These are phyloP conservation scores for Porites cylindrica DNA, from an alignment of 92 coral and sea anemone species.

Conservation along the genomic window DNA sequence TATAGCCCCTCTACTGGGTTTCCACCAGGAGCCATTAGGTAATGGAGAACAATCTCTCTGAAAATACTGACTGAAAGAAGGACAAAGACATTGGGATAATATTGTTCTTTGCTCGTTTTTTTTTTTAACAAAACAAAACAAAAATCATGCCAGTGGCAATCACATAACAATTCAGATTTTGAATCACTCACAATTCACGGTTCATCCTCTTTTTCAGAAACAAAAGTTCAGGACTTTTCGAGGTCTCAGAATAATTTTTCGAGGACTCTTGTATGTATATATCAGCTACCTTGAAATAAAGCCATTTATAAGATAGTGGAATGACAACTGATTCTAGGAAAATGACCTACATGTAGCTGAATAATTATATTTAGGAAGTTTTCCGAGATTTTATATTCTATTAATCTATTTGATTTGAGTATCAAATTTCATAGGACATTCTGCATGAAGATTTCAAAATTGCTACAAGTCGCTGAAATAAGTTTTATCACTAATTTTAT, in stretches of 20 bases:
- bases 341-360: constrained; percentile 4
- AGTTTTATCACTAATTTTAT: constrained; percentile 8
- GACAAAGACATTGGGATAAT: neutral
- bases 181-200: constrained; percentile 2
- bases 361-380: constrained; percentile 10
- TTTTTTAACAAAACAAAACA: neutral
- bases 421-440: constrained; percentile 11
- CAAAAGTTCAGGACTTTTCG: neutral
- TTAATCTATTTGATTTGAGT: neutral
- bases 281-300: neutral
- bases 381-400: constrained; percentile 5
- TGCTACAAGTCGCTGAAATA: constrained; percentile 4
- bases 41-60: constrained; percentile 8
- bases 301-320: constrained; percentile 21
- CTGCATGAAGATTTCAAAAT: constrained; percentile 15
- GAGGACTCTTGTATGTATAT: constrained; percentile 11
- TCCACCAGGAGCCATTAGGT: constrained; percentile 16
- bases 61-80: constrained; percentile 6
- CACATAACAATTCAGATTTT: constrained; percentile 16
- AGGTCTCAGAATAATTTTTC: neutral
- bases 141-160: constrained; percentile 16
- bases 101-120: constrained; percentile 5
- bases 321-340: constrained; percentile 18
- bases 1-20: too few species aligned
- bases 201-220: constrained; percentile 1